phyloP scores from a whole-genome alignment of 2,797 vertebrate species.

The Tolypeutes matacus region DNA sequence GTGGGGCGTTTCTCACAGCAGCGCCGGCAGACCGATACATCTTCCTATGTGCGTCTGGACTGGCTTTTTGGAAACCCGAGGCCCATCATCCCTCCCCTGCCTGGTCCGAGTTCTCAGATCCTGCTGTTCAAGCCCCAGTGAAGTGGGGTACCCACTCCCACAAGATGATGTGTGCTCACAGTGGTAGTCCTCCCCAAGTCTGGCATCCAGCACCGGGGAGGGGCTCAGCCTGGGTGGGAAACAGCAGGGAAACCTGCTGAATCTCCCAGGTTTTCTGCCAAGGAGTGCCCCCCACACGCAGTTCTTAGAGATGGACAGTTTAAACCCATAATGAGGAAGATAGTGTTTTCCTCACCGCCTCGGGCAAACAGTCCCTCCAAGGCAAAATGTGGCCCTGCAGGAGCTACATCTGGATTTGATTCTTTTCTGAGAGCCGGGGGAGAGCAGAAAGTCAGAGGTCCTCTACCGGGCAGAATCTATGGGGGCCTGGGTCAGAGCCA shows the following conservation, averaged over 20 bases:
- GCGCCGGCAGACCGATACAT: too few species aligned
- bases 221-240: too few species aligned
- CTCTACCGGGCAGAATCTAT: not conserved
- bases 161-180: not conserved
- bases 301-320: not conserved
- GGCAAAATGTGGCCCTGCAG: too few species aligned
- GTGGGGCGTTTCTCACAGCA: too few species aligned
- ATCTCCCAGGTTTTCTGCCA: not conserved
- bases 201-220: too few species aligned
- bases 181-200: too few species aligned
- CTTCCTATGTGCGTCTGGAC: too few species aligned
- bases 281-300: not conserved
- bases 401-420: not conserved
- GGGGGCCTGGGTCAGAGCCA: not conserved
- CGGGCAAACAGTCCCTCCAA: too few species aligned
- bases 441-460: rapidly evolving
- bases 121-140: not conserved
- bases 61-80: too few species aligned
- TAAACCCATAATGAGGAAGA: not conserved
- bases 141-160: not conserved
- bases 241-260: not conserved
- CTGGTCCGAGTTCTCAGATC: not conserved
- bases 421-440: not conserved
- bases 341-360: not conserved
- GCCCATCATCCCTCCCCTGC: not conserved